Evolutionary conservation across 2,797 vertebrate genomes (phyloP), one percentile per base, ranked within the genome.

Genomic region (Miichthys miiuy): DNA sequence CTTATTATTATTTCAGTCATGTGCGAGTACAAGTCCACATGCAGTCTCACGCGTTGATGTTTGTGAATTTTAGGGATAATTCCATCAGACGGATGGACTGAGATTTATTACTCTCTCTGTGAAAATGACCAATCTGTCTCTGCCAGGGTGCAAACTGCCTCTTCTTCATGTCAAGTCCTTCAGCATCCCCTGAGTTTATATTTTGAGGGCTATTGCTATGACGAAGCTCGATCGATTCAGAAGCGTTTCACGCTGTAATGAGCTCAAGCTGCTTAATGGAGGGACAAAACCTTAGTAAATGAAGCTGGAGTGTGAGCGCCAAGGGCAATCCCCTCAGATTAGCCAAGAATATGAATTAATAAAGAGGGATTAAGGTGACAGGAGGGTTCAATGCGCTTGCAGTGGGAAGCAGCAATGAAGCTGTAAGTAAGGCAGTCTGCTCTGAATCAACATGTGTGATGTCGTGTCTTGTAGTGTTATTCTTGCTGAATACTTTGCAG

Each of bases 341-440:
- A 87, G 38, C 79, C 23, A 14, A 60, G 70, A 86, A 86, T 82
- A 81, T 78, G 72, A 89, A 88, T 86, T 63, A 86, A 90, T 84
- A 75, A 82, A 75, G 58, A 60, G 64, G 75, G 82, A 90, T 86
- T 84, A 79, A 68, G 81, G 68, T 76, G 83, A 83, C 83, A 87
- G 76, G 84, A 85, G 79, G 70, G 81, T 83, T 85, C 50, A 64
- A 46, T 80, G 82, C 60, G 73, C 66, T 27, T 77, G 27, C 56
- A 77, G 74, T 46, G 80, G 61, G 80, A 77, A 75, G 55, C 55
- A 54, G 79, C 72, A 68, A 84, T 80, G 46, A 25, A 54, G n/a
- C 48, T 66, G 63, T 50, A 71, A 77, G 66, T 44, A 46, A 68
- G 64, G 52, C 66, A 81, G 81, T 77, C 84, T 89, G 87, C 64